Evolutionary conservation across 2,797 vertebrate species (phyloP).

Genomic region (Gila robusta): DNA sequence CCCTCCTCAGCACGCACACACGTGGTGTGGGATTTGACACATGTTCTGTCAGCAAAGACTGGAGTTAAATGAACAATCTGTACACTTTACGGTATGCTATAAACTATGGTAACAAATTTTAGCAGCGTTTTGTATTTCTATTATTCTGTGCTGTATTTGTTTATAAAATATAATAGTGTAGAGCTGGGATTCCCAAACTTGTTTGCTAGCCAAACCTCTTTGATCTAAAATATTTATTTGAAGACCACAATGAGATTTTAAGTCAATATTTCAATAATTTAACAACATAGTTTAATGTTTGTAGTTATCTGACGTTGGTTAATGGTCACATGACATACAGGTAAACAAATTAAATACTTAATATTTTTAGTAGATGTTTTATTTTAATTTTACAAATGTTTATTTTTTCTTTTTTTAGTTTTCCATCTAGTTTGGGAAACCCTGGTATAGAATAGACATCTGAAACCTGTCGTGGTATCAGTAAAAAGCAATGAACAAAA

Average conservation of each 20-base stretch:
- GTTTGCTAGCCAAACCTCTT: background rate
- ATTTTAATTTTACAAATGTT: no score
- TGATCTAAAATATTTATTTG: background rate
- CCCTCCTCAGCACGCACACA: constrained; percentile 84
- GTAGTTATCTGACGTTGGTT: background rate
- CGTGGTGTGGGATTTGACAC: constrained; percentile 68
- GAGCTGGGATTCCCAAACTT: background rate
- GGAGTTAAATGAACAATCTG: background rate
- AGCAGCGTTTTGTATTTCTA: background rate
- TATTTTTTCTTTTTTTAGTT: no score
- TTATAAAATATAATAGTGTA: background rate
- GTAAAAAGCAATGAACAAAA: background rate
- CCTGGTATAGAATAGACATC: background rate
- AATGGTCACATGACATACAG: background rate
- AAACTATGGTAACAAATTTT: background rate
- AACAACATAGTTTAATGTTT: background rate
- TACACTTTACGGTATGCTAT: background rate
- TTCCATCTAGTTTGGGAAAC: background rate
- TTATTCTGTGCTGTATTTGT: background rate
- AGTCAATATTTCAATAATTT: background rate
- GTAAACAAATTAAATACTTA: background rate
- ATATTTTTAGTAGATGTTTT: background rate
- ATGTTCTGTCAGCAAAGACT: constrained; percentile 56
- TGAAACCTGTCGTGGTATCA: background rate
- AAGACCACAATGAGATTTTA: background rate